Evolutionary conservation across 1,140 invertebrate genomes (phyloP), one percentile per base, ranked within the genome.

Genomic region (Drosophila equinoxialis): DNA sequence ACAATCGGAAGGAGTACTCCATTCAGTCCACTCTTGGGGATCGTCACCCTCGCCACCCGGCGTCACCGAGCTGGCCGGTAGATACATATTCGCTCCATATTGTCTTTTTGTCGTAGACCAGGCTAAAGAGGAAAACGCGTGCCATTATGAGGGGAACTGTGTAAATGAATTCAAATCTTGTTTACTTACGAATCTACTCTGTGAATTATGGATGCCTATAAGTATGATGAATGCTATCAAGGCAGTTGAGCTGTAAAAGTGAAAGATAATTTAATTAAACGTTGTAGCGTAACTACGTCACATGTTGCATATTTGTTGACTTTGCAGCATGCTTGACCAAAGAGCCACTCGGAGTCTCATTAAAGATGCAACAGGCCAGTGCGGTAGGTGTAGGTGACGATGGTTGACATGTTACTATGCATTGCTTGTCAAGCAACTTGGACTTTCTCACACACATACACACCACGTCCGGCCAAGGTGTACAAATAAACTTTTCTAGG

Each of bases 1-100:
- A 91, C 97, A 98, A 23, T 95, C 93, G 33, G 95, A 95, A 3
- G 95, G 94, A 26, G 94, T 93, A 1, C 95, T 95, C 97, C 97
- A 98, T 0, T 95, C 94, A 1, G 94, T 93, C 96, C 96, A 97
- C 68, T 94, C 94, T 0, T 67, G 71, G 42, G 90, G 79, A 74
- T 91, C 81, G 35, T 83, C 51, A 8, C 93, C 94, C 68, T 95
- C 95, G 13, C 95, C 95, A 20, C 93, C 94, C 39, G 95, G 95
- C 57, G 95, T 92, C 30, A 96, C 94, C 67, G 94, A 96, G 68
- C 94, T 95, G 3, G 93, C 93, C 0, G 95, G 93, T 59, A 95
- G 92, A 85, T 95, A 96, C 65, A 95, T 93, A 58, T 96, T 93
- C 0, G 93, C 95, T 17, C 95, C 95, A 91, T 95, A 94, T 80